A percentile compares a stretch with the other conserved stretches of the same genome.
These are phyloP conservation scores for Onchidella celtica DNA, from an alignment of 2,888 invertebrate species.

Conservation along the genomic window DNA sequence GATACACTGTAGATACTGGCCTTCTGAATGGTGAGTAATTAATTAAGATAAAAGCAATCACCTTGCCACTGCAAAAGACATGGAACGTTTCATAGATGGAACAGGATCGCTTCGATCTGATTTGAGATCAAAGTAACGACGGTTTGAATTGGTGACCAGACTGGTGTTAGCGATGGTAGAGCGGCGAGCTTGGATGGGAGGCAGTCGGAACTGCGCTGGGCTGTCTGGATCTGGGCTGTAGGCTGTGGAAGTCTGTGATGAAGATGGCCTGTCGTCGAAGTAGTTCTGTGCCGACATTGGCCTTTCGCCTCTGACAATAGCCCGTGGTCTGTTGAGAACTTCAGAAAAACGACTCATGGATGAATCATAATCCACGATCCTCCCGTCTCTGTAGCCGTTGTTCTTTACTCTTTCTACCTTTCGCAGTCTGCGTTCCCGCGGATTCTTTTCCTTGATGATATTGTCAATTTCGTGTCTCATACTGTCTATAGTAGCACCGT, in stretches of 20 bases:
- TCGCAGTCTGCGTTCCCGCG: conserved; percentile 32
- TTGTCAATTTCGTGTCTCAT: conserved; percentile 54
- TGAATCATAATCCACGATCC: conserved; percentile 39
- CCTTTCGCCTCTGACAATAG: neutral
- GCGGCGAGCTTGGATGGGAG: conserved; percentile 23
- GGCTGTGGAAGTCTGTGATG: neutral
- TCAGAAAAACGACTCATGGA: conserved; percentile 35
- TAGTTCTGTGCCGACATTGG: neutral
- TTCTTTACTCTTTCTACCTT: conserved; percentile 39
- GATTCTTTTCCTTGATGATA: conserved; percentile 52
- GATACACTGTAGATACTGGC: no score
- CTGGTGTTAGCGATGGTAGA: conserved; percentile 5
- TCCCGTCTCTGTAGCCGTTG: conserved; percentile 36
- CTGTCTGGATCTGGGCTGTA: conserved; percentile 4
- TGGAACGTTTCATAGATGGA: conserved; percentile 16
- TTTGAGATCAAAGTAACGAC: neutral
- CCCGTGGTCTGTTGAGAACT: conserved; percentile 28
- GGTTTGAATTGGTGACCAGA: neutral
- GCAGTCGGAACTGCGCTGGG: conserved; percentile 5
- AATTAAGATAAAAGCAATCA: no score
- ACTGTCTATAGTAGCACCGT: conserved; percentile 58
- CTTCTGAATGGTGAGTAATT: no score
- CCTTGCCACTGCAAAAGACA: conserved; percentile 14
- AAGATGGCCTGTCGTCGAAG: neutral
- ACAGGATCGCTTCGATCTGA: conserved; percentile 7